These are phyloP conservation scores for Heliconius charithonia DNA, from an alignment of 2,888 invertebrate genomes.

Conservation along the genomic window DNA sequence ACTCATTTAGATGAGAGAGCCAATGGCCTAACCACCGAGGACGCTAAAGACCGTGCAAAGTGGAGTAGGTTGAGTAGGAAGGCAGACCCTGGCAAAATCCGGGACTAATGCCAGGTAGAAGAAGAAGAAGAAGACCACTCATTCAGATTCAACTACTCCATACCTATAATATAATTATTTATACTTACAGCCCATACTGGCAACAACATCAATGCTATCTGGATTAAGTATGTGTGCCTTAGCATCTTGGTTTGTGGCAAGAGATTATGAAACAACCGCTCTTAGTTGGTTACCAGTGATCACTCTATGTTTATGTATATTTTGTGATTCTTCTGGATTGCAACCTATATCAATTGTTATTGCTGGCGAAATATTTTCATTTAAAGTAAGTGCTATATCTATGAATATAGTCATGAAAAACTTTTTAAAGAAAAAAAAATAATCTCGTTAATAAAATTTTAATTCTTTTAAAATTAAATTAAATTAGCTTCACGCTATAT, in stretches of 20 bases:
- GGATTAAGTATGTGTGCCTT: constrained; percentile 71
- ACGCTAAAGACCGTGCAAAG: too few relatives aligned
- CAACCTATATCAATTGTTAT: constrained; percentile 81
- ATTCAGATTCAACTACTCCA: too few relatives aligned
- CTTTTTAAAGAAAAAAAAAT: too few relatives aligned
- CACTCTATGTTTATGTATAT: constrained; percentile 78
- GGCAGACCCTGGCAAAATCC: too few relatives aligned
- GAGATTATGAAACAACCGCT: constrained; percentile 54
- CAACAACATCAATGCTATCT: constrained; percentile 65
- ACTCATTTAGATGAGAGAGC: too few relatives aligned
- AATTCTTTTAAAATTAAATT: neutral
- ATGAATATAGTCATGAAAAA: neutral
- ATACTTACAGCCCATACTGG: constrained; percentile 63
- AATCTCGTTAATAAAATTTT: neutral
- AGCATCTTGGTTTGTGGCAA: constrained; percentile 72
- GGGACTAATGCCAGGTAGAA: too few relatives aligned
- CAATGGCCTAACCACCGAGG: too few relatives aligned
- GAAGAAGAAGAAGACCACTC: too few relatives aligned
- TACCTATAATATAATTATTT: neutral
- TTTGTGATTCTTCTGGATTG: constrained; percentile 79
- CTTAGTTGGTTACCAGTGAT: constrained; percentile 79
- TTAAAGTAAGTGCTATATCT: constrained; percentile 59
- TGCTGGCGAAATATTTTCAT: constrained; percentile 80
- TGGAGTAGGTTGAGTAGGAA: too few relatives aligned
- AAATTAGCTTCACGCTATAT: too few relatives aligned